A percentile compares a stretch with the other conserved stretches of the same genome.
Evolutionary conservation across 1,140 invertebrate species (phyloP).

Genomic region (Euwallacea similis): DNA sequence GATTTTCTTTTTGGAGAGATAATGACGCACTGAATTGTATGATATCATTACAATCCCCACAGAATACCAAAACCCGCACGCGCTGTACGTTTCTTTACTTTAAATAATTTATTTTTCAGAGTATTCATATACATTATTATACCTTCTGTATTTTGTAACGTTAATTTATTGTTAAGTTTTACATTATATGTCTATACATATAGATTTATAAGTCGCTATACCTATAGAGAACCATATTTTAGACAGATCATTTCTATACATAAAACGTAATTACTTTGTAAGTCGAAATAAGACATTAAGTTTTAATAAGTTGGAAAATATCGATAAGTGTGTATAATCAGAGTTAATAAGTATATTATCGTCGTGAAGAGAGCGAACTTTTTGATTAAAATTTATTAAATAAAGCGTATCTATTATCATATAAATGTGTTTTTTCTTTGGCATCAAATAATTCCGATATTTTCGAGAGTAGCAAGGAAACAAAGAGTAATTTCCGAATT

Average conservation of each 20-base stretch:
- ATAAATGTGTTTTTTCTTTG: background rate
- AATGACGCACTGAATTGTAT: background rate
- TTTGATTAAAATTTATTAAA: conserved; percentile 38
- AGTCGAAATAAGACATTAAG: conserved; percentile 25
- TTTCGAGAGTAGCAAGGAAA: no score
- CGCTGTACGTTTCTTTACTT: conserved; percentile 28
- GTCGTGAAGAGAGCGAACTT: conserved; percentile 27
- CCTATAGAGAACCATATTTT: conserved; percentile 28
- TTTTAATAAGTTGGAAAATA: conserved; percentile 21
- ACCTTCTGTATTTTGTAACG: conserved; percentile 37
- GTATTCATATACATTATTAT: conserved; percentile 48
- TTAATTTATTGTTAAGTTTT: conserved; percentile 42
- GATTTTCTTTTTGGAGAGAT: conserved; percentile 1
- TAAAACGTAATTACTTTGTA: conserved; percentile 20
- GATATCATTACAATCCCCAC: background rate
- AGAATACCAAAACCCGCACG: conserved; percentile 27
- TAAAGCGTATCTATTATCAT: conserved; percentile 37
- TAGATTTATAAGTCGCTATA: conserved; percentile 6
- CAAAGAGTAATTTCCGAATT: no score
- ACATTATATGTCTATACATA: conserved; percentile 28
- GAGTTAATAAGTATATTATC: conserved; percentile 31
- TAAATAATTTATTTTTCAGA: conserved; percentile 50
- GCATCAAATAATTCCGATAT: background rate
- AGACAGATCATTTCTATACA: conserved; percentile 23
- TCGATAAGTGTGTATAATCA: conserved; percentile 33